Base-by-base conservation (phyloP, 2,888 invertebrate species). In the Hermaeophaga mercurialis region DNA sequence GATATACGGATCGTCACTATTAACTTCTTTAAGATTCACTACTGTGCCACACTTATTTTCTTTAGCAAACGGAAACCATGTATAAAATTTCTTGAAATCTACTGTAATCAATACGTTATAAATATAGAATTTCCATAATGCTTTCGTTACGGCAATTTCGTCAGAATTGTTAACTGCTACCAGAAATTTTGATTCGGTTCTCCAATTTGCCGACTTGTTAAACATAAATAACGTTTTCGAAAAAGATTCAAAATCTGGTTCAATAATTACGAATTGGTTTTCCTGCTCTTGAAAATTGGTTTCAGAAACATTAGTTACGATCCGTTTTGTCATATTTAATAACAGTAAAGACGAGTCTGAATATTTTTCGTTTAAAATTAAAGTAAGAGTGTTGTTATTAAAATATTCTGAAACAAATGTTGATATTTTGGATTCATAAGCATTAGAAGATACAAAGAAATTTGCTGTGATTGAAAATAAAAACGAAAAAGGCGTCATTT, bases 31-130 rank as follows among this genome's bases (percentile, higher is more conserved):
- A n/a, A 47, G 4, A 15, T 36, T 34, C 11, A 34, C 17, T n/a
- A 18, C 22, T 4, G 15, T 47, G 3, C 47, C 47, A 22, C 47
- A 47, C 1, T 14, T 5, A 7, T 36, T 47, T 15, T 47, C 18
- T 24, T n/a, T 33, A 3, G 47, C 47, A 14, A 22, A 47, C 0
- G 47, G 47, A 19, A 14, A 47, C 47, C 47, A 47, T 9, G 47
- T 34, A 12, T 11, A 34, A 8, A 47, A 47, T 3, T n/a, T 26
- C 15, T 44, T 19, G 1, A 6, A 34, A 22, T 22, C 18, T 3
- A 34, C 7, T 0, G 34, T 22, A 4, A 47, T 9, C 1, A 47
- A 33, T 14, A 15, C 47, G 12, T 36, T 47, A 15, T 34, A 47
- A 2, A 47, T 47, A 6, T 34, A 22, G 5, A 19, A 9, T 1